Percentiles rank a stretch among this genome's conserved stretches.
phyloP scores from a whole-genome alignment of 2,888 invertebrate species.

The Nasonia oneida region DNA sequence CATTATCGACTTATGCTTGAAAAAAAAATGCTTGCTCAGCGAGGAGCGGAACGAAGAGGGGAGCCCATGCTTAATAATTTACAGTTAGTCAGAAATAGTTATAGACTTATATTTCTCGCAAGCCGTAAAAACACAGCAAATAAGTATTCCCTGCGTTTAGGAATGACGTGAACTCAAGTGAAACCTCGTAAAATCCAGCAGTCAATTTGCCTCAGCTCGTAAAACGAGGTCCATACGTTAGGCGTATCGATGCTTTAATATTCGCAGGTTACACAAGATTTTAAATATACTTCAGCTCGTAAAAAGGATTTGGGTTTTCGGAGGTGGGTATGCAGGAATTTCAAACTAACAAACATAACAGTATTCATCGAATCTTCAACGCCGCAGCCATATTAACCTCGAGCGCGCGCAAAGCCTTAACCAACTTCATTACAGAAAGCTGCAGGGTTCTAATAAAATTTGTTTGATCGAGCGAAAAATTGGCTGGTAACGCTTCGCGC shows the following conservation, averaged over 20 bases:
- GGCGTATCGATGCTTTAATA: conserved; percentile 45
- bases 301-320: conserved; percentile 19
- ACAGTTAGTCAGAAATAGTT: conserved; percentile 55
- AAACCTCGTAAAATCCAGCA: conserved; percentile 56
- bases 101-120: conserved; percentile 50
- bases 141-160: conserved; percentile 51
- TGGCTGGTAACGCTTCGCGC: conserved; percentile 45
- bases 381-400: neutral
- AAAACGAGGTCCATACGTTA: conserved; percentile 52
- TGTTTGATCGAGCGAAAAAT: conserved; percentile 58
- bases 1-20: neutral
- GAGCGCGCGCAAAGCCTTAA: neutral
- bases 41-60: conserved; percentile 12
- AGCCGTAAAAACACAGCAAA: conserved; percentile 56
- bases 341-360: neutral
- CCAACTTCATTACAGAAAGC: conserved; percentile 2
- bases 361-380: neutral
- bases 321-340: neutral
- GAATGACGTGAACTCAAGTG: conserved; percentile 56
- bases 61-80: conserved; percentile 52
- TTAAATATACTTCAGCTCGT: conserved; percentile 29
- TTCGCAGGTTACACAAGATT: conserved; percentile 37
- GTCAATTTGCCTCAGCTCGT: conserved; percentile 54
- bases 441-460: conserved; percentile 37
- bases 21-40: conserved; percentile 13